Evolutionary conservation across 2,797 vertebrate species (phyloP).

Genomic region (Sparidentex hasta): DNA sequence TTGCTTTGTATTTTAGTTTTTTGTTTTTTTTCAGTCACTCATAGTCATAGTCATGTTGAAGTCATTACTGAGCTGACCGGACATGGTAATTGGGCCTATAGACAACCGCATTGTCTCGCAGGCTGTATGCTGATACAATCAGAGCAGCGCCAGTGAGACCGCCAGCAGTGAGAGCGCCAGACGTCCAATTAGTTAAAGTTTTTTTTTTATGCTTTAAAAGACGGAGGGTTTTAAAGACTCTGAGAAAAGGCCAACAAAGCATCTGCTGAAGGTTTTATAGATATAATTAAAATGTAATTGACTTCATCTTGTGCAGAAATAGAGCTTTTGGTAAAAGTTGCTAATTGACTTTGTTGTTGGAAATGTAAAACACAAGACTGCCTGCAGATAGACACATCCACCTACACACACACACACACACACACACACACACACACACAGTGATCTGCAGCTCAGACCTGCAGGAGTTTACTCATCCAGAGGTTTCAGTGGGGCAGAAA

Average conservation of each 20-base stretch:
- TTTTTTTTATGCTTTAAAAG: background rate
- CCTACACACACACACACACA: background rate
- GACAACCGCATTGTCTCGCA: background rate
- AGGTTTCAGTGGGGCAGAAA: background rate
- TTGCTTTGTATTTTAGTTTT: conserved; percentile 8
- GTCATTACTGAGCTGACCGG: conserved; percentile 3
- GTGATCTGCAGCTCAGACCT: background rate
- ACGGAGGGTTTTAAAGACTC: background rate
- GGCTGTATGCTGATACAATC: background rate
- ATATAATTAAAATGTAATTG: background rate
- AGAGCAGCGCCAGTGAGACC: background rate
- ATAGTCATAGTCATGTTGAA: conserved; percentile 28
- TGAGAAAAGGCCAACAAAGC: background rate
- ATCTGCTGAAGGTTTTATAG: background rate
- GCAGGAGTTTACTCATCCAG: background rate
- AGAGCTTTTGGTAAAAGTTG: background rate
- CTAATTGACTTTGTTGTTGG: background rate
- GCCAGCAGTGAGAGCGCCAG: conserved; percentile 10
- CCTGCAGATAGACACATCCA: background rate
- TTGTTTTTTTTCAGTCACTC: conserved; percentile 1
- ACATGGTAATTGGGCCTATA: background rate
- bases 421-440: background rate
- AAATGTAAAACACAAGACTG: background rate
- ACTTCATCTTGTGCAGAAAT: background rate
- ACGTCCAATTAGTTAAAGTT: background rate